Percentiles rank a stretch among this genome's conserved stretches.
Evolutionary conservation across 2,888 invertebrate genomes (phyloP).

Genomic region (Dexiosoma caninum): DNA sequence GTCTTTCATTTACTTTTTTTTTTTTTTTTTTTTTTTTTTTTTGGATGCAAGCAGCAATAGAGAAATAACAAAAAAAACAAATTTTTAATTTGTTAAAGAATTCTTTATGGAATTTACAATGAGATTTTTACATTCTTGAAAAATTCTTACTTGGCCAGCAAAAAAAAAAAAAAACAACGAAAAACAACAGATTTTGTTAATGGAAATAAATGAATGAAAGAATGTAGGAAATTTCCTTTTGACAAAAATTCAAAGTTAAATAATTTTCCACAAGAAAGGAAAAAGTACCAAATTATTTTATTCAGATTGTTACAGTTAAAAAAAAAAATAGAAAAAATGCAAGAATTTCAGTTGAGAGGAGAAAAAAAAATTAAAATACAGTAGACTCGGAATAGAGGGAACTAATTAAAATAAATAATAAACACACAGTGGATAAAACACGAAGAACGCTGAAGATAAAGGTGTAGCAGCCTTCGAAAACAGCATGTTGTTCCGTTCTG

Average conservation of each 20-base stretch:
- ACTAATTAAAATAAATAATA: no score
- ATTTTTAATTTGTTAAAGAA: slow-evolving; percentile 13
- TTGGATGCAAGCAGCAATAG: neutral
- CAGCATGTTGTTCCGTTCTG: no score
- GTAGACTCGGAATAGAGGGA: no score
- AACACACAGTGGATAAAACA: no score
- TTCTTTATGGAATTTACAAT: slow-evolving; percentile 14
- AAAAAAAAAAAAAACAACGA: no score
- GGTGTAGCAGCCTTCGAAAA: no score
- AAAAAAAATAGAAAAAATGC: no score
- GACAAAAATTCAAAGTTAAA: neutral
- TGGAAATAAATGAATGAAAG: neutral
- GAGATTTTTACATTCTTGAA: neutral
- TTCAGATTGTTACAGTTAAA: no score
- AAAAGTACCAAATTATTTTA: neutral
- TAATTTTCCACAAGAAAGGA: neutral
- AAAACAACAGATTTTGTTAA: no score
- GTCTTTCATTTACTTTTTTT: neutral
- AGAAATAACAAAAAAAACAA: neutral
- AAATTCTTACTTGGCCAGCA: neutral
- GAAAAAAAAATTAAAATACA: neutral
- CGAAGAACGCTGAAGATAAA: no score
- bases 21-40: neutral
- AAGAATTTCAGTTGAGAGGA: no score
- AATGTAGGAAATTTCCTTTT: neutral